Evolutionary conservation across 2,797 vertebrate genomes (phyloP), one percentile per base, ranked within the genome.

Genomic region (Gymnothorax javanicus): DNA sequence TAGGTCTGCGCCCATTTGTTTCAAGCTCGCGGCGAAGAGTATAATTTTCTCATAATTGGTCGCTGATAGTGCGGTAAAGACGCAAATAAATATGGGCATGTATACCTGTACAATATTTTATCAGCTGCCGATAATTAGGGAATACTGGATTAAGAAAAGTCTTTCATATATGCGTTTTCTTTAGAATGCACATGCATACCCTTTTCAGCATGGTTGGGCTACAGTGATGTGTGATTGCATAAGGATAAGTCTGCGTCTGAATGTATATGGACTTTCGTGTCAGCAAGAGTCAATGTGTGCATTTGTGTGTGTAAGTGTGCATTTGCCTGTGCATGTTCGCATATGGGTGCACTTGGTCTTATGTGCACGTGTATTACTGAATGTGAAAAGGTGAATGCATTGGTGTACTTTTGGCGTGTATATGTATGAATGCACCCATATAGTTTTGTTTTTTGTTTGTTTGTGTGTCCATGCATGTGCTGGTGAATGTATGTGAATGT

Each of bases 41-140:
- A 87, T 67, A 83, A 83, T 83, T 71, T 9, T 87, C 79, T 75
- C 57, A 84, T 57, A 81, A 81, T 52, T 7, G 50, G 2, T 56
- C 9, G 23, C 77, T 81, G 52, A 54, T 20, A 81, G 50, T 81
- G 77, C 56, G 77, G 77, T 81, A 81, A 81, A 56, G 50, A 81
- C 50, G n/a, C 7, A 56, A 56, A 81, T 81, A 12, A 50, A 81
- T 20, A 56, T 54, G 17, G 75, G 17, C 20, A 54, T 81, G 77
- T 43, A 77, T 20, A 17, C 13, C 7, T 50, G 33, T 17, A 67
- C 64, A 67, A n/a, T 77, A 77, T 50, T 43, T 77, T 4, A 17
- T n/a, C 7, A 7, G 43, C 25, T 73, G 33, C 43, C 52, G 12
- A 43, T 73, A 73, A 73, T 73, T 13, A 50, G 43, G 5, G 4